Base-by-base conservation (phyloP, 2,888 invertebrate genomes). In the Apotomis betuletana region DNA sequence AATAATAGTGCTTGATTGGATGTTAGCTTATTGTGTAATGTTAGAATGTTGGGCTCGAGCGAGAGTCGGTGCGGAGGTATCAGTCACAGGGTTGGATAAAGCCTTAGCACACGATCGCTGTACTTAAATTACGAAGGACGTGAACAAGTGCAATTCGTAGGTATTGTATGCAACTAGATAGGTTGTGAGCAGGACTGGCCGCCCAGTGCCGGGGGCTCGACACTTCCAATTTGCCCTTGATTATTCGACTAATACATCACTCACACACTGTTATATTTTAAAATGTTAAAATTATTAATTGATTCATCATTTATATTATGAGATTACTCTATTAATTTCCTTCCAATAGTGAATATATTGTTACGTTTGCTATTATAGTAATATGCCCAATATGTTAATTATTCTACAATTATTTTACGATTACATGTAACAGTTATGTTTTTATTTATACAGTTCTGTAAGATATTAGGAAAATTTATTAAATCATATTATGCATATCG, bases 301-400 rank as follows among this genome's bases (percentile, higher is more conserved):
- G 54, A 60, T 61, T 74, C 74, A 78, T 79, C 76, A 75, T 80
- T 74, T 79, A 78, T 83, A 77, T 85, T 85, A 86, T 90, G 89
- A 90, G 89, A 90, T 91, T 89, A 90, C 86, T 85, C 84, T 87
- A 86, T 80, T 81, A 82, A 84, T 76, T 83, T 82, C 80, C 82
- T 82, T 81, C 54, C 69, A 59, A 68, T 68, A 68, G 72, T 68
- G 62, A 88, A 85, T 91, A 90, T 81, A 82, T 91, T 92, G 91
- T 91, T 93, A 92, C 89, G 91, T 92, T 92, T 92, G 90, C 85
- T 85, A 79, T 84, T 86, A 83, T 87, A 84, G 79, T 87, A 65
- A 69, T 71, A 86, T 84, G 83, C 83, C 84, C 80, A 77, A 87
- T 83, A 87, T 88, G 87, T 87, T 84, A 83, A 85, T 85, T 87